Base-by-base conservation (phyloP, 2,888 invertebrate genomes). In the Tillus elongatus region DNA sequence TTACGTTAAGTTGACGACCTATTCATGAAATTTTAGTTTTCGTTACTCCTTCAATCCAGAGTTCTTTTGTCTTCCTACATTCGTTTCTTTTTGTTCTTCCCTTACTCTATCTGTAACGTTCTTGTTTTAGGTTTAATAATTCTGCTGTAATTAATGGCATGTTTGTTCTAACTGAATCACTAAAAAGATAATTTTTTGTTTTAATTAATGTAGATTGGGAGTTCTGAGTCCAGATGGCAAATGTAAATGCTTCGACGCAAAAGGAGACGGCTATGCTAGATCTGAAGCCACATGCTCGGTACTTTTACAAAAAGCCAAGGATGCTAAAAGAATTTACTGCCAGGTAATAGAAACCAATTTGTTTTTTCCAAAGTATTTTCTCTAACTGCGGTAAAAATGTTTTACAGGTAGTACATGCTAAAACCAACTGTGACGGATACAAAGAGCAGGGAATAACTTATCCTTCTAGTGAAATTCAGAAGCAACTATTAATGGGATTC, bases 171-270 rank as follows among this genome's bases (percentile, higher is more conserved):
- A 11, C 8, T 10, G 2, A 15, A 15, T 31, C 3, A 13, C 27
- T 12, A 11, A 28, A 13, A n/a, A n/a, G n/a, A n/a, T n/a, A n/a
- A n/a, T n/a, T n/a, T n/a, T n/a, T n/a, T n/a, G n/a, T 30, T 10
- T 29, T 9, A 28, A 12, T 33, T 19, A n/a, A 44, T 47, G n/a
- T 39, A 61, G 79, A 51, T 68, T 81, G 61, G 84, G 84, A 39
- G 84, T 86, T 53, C 63, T 96, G 3, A 84, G 92, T 2, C 67
- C 75, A 0, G 86, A 92, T 44, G 95, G 96, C 0, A 74, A 74
- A 33, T 95, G 95, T 64, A 88, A 89, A 57, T 82, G 87, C 28
- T 96, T 97, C 58, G 96, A 97, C 64, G 79, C 79, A 45, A 72
- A 75, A 33, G 87, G 82, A 11, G 74, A 81, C 51, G 90, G 91